Percentiles rank a stretch among this genome's conserved stretches.
Conservation (phyloP, 1,140 invertebrate species). For the Temnothorax curvispinosus region DNA sequence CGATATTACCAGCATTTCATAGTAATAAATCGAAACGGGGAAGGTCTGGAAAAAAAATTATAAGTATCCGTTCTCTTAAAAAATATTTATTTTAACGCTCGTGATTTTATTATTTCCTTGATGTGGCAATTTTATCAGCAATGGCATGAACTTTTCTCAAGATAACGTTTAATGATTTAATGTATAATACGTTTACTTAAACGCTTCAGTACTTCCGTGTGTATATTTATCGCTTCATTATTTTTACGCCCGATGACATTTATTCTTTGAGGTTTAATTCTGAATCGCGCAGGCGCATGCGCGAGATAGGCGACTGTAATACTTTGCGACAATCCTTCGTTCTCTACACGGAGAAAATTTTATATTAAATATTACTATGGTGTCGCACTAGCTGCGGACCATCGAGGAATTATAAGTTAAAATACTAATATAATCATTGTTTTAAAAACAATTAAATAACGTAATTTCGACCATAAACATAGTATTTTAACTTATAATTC, state of each 20-base stretch:
- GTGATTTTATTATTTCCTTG: background rate
- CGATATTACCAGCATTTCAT: slow-evolving; percentile 4
- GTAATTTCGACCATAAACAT: no score
- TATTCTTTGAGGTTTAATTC: background rate
- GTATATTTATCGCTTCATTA: background rate
- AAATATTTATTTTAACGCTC: slow-evolving; percentile 17
- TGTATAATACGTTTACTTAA: background rate
- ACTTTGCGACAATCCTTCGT: background rate
- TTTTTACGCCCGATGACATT: background rate
- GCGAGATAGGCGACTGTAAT: background rate
- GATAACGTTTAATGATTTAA: background rate
- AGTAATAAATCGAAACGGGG: background rate
- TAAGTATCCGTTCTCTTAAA: background rate
- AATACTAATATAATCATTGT: no score
- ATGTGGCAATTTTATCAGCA: background rate
- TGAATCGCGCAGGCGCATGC: background rate
- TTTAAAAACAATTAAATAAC: no score
- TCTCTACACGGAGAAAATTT: no score
- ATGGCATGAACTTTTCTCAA: background rate
- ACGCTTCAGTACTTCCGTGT: background rate
- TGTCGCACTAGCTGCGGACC: no score
- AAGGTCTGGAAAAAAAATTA: background rate
- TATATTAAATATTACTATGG: no score
- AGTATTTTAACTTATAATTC: no score
- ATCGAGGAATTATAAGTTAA: no score